A percentile compares a stretch with the other conserved stretches of the same genome.
Evolutionary conservation across 2,888 invertebrate species (phyloP).

Genomic region (Acanthosepion esculentum): DNA sequence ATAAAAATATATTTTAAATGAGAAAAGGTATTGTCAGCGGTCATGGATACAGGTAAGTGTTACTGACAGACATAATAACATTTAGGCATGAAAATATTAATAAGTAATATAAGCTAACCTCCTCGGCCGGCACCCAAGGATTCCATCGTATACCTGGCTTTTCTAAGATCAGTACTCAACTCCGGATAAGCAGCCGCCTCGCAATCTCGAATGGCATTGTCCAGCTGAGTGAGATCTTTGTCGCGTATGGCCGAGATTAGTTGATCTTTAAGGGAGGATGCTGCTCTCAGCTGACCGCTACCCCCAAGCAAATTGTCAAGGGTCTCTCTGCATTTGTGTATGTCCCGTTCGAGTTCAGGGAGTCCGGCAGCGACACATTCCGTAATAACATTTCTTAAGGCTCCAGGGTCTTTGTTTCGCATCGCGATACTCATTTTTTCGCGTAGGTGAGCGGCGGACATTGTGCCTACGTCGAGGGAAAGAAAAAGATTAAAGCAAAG

Average conservation of each 20-base stretch:
- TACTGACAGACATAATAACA: neutral
- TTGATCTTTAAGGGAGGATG: neutral
- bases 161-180: constrained; percentile 4
- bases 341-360: neutral
- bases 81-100: neutral
- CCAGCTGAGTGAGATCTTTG: neutral
- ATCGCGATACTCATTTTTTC: neutral
- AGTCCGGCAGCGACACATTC: constrained; percentile 18
- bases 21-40: neutral
- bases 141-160: neutral
- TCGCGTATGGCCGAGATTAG: neutral
- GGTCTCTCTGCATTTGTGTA: neutral
- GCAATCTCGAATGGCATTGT: neutral
- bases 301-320: neutral
- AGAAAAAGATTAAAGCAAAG: neutral
- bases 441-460: neutral
- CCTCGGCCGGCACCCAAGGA: neutral
- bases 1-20: neutral
- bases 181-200: neutral
- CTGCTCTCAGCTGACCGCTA: neutral
- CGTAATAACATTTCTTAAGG: neutral
- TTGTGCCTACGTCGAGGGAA: neutral
- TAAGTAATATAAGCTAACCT: neutral
- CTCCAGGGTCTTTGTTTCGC: neutral
- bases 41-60: neutral